Evolutionary conservation across 2,113 vertebrate genomes (phyloP).

Genomic region (Canis aureus): DNA sequence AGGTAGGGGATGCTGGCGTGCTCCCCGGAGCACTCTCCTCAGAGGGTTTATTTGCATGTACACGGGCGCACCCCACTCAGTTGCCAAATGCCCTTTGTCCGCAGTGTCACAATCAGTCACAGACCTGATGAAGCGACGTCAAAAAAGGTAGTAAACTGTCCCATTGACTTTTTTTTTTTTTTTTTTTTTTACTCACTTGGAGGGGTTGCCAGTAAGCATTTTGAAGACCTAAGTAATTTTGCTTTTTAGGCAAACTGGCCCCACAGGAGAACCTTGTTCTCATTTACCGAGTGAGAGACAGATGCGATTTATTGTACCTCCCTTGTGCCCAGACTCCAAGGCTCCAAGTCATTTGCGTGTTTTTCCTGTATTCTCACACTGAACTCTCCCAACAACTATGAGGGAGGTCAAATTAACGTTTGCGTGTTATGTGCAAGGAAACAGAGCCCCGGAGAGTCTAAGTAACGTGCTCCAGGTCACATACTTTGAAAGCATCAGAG

Average conservation of each 20-base stretch:
- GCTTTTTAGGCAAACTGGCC: conserved; percentile 11
- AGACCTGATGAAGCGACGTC: conserved; percentile 22
- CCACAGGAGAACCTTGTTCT: conserved; percentile 10
- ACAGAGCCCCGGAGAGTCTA: background rate
- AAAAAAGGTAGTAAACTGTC: conserved; percentile 12
- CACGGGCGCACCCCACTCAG: conserved; percentile 7
- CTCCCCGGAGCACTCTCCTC: background rate
- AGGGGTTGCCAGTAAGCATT: conserved; percentile 7
- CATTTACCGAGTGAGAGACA: conserved; percentile 17
- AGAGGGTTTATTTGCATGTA: conserved; percentile 69
- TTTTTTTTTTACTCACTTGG: background rate
- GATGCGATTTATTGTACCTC: background rate
- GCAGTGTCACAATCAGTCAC: conserved; percentile 15
- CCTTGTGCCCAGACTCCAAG: background rate
- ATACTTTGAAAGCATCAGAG: conserved; percentile 3
- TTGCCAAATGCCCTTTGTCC: background rate
- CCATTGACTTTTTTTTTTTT: background rate
- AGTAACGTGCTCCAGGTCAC: background rate
- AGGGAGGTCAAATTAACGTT: conserved; percentile 40
- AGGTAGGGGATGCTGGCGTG: conserved; percentile 89
- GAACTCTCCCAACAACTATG: background rate
- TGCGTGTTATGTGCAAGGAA: conserved; percentile 35
- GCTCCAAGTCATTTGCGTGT: background rate
- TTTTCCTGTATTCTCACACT: conserved; percentile 5
- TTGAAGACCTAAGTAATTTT: conserved; percentile 16